A percentile compares a stretch with the other conserved stretches of the same genome.
Conservation (phyloP, 2,888 invertebrate species). For the Trissolcus brochymenae region DNA sequence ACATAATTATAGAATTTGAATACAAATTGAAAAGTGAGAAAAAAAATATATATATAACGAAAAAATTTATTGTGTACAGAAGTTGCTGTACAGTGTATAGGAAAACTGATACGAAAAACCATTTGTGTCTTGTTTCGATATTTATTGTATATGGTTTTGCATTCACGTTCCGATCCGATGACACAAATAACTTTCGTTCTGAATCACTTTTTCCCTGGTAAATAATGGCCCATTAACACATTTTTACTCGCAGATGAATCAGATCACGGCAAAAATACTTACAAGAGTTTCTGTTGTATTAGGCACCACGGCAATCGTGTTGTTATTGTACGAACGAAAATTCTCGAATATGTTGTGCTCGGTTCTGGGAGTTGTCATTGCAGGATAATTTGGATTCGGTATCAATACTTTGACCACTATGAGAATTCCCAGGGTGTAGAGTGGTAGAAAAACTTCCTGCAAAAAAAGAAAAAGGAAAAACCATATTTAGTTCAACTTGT, state of each 20-base stretch:
- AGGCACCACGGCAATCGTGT: conserved; percentile 84
- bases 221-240: too few species aligned
- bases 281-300: conserved; percentile 79
- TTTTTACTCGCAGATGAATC: not conserved
- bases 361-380: conserved; percentile 81
- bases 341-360: conserved; percentile 79
- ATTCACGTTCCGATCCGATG: too few species aligned
- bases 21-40: too few species aligned
- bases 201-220: too few species aligned
- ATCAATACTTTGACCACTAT: conserved; percentile 85
- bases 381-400: conserved; percentile 86
- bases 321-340: conserved; percentile 79
- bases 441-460: conserved; percentile 87
- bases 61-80: too few species aligned
- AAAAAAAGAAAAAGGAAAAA: conserved; percentile 16
- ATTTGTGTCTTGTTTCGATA: too few species aligned
- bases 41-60: too few species aligned
- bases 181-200: too few species aligned
- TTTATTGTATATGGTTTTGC: too few species aligned
- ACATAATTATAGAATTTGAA: too few species aligned
- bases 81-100: too few species aligned
- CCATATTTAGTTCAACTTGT: not conserved
- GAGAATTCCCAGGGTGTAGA: conserved; percentile 86
- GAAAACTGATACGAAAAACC: too few species aligned
- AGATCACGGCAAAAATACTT: conserved; percentile 54